Evolutionary conservation across 2,113 vertebrate species (phyloP).

Genomic region (Oceanites oceanicus): DNA sequence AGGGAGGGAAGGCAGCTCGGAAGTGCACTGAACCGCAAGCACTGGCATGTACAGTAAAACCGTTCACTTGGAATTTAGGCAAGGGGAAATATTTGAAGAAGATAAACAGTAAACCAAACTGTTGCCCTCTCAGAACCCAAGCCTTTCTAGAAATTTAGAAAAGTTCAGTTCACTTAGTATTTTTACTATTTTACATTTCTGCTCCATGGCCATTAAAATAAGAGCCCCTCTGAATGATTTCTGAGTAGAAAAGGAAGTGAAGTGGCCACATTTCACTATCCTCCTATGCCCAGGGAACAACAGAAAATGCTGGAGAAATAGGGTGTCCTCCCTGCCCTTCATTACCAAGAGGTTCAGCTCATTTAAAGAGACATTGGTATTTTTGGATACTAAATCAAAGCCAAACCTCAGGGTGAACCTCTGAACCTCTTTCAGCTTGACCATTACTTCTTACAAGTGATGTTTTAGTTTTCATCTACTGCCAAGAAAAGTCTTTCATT

Average conservation of each 20-base stretch:
- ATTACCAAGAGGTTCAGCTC: not conserved
- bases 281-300: not conserved
- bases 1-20: not conserved
- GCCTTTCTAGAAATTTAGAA: not conserved
- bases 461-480: constrained; percentile 3
- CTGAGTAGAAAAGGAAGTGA: not conserved
- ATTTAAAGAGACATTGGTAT: not conserved
- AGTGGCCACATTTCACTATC: not conserved
- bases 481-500: not conserved
- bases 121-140: not conserved
- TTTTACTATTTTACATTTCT: not conserved
- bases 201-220: not conserved
- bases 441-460: not conserved
- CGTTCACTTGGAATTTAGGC: not conserved
- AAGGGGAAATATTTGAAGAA: not conserved
- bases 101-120: not conserved
- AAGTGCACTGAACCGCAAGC: not conserved
- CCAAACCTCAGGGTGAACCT: not conserved
- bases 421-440: not conserved
- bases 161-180: not conserved
- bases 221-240: not conserved
- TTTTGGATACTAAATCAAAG: not conserved
- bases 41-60: not conserved
- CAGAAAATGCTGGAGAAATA: not conserved
- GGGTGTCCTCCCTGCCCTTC: not conserved